Evolutionary conservation across 2,113 vertebrate species (phyloP).

Genomic region (Pluvianellus socialis): DNA sequence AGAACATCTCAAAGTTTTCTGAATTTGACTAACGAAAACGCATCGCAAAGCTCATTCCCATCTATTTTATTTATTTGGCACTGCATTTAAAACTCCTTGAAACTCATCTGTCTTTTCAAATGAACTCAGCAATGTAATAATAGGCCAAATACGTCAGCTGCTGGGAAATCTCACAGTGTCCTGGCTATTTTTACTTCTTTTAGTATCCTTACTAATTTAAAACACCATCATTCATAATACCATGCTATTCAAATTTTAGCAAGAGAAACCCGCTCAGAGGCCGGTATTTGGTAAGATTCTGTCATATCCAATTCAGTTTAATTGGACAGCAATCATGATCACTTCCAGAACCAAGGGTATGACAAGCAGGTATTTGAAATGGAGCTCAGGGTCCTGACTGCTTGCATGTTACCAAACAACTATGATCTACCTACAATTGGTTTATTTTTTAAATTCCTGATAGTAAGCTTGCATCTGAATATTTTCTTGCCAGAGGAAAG

Average conservation of each 20-base stretch:
- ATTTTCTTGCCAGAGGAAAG: background rate
- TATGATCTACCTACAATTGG: background rate
- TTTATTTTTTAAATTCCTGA: background rate
- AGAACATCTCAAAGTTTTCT: background rate
- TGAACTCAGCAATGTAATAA: background rate
- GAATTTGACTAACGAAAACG: background rate
- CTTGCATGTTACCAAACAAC: background rate
- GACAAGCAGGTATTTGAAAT: background rate
- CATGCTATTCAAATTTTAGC: conserved; percentile 10
- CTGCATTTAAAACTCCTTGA: background rate
- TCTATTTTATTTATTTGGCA: background rate
- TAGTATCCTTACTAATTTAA: background rate
- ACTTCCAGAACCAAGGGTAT: background rate
- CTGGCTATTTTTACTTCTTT: conserved; percentile 29
- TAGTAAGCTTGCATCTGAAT: background rate
- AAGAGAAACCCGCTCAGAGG: background rate
- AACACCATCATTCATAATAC: background rate
- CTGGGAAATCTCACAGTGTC: background rate
- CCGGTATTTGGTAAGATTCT: background rate
- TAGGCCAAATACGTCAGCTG: background rate
- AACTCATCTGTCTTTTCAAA: background rate
- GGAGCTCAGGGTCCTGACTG: background rate
- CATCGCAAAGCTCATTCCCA: background rate
- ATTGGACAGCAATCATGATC: background rate
- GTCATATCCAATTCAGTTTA: background rate